phyloP scores from a whole-genome alignment of 2,113 vertebrate species.

The Protobothrops flavoviridis region DNA sequence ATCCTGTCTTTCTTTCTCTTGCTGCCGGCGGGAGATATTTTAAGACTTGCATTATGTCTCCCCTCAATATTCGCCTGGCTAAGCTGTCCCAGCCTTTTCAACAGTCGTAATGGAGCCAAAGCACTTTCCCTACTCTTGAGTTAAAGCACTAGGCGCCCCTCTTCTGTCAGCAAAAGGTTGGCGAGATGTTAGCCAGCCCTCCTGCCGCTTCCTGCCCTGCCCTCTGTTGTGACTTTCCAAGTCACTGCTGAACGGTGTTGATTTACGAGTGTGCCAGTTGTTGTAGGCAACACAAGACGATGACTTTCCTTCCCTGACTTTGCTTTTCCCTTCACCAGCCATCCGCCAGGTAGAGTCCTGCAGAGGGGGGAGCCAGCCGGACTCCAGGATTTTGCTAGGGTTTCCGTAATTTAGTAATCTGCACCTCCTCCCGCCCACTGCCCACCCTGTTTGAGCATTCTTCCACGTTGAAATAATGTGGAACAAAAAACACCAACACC shows the following conservation, averaged over 20 bases:
- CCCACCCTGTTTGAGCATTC: neutral
- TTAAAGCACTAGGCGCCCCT: neutral
- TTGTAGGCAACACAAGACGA: neutral
- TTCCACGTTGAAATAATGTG: neutral
- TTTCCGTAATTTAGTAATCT: neutral
- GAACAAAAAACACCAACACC: neutral
- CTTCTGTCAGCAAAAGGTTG: neutral
- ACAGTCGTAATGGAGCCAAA: neutral
- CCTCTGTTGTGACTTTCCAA: neutral
- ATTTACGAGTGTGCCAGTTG: neutral
- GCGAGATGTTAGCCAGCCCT: neutral
- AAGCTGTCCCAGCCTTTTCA: neutral
- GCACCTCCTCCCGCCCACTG: neutral
- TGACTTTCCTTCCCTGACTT: neutral
- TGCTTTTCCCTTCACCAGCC: neutral
- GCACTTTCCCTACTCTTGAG: neutral
- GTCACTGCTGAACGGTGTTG: neutral
- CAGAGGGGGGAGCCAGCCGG: neutral
- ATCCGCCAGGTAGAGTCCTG: neutral
- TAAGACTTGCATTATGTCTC: neutral
- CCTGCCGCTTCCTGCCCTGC: neutral
- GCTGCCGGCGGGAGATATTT: neutral
- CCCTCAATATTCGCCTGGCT: neutral
- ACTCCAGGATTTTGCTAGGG: neutral
- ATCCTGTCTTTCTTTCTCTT: neutral